Evolutionary conservation across 2,888 invertebrate genomes (phyloP), one percentile per base, ranked within the genome.

Genomic region (Ctena decussata): DNA sequence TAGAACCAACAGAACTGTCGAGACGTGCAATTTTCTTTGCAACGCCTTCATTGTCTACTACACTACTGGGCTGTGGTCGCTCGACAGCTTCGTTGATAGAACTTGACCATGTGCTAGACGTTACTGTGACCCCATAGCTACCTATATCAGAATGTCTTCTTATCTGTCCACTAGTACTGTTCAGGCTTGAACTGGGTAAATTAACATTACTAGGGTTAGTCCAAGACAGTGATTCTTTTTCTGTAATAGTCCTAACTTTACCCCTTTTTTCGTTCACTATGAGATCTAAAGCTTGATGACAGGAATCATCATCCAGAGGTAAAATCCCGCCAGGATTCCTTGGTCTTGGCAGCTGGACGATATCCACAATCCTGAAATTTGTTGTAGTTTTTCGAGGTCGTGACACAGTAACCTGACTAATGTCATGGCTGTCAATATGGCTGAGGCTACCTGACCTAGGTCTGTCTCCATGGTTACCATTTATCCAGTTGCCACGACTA

Each of bases 21-120:
- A 88, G 84, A 8, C 88, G 72, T n/a, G 88, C 88, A 30, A 88
- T 88, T 57, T 88, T 88, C 84, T 88, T 88, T 3, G 88, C 88
- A 21, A 88, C 84, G 12, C 88, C 88, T 60, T 88, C 88, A 82
- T 80, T 88, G 80, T 88, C 88, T 15, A 88, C 85, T 5, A 86
- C 77, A 77, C 88, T 88, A 27, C 88, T 88, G 1, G 88, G 88
- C 65, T 80, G 69, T 0, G 88, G 88, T 18, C 88, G 44, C 44
- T 88, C 88, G 1, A 88, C 75, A 0, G 77, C 73, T 37, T 88
- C 88, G 65, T 88, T 88, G 30, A 88, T 88, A 53, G 88, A 81
- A 8, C 80, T 81, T 11, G 70, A 65, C 77, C 85, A 80, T 5
- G 77, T 72, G 27, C 72, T 75, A 24, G 85, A 84, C n/a, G 85